Evolutionary conservation across 2,888 invertebrate genomes (phyloP).

Genomic region (Fragum sueziense): DNA sequence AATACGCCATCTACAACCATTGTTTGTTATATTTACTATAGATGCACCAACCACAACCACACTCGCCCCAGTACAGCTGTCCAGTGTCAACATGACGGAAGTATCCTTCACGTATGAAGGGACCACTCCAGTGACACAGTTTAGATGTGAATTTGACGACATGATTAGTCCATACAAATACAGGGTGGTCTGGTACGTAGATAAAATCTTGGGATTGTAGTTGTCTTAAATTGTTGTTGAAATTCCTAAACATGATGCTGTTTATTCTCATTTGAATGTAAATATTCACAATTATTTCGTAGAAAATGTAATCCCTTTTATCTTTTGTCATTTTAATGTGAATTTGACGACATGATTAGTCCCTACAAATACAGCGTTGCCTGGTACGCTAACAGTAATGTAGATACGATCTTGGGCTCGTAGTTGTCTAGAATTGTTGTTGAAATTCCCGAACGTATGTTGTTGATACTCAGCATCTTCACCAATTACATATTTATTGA

Average conservation of each 20-base stretch:
- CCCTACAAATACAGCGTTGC: not conserved
- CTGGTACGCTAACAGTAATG: no score
- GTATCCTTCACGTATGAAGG: slow-evolving; percentile 1
- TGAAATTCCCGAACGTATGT: no score
- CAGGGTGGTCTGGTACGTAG: slow-evolving; percentile 1
- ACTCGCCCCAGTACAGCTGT: not conserved
- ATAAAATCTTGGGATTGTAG: no score
- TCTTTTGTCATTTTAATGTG: slow-evolving; percentile 1
- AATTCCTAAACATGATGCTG: no score
- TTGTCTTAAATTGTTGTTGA: no score
- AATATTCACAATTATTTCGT: no score
- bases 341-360: slow-evolving; percentile 1
- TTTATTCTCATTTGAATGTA: no score
- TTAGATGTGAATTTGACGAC: not conserved
- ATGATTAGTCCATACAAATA: slow-evolving; percentile 12
- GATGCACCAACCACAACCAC: not conserved
- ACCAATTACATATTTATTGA: no score
- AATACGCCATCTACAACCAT: not conserved
- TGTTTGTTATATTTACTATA: not conserved
- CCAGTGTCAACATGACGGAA: not conserved
- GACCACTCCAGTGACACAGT: not conserved
- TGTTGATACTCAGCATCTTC: no score
- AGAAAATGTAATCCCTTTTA: no score
- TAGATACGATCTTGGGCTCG: no score
- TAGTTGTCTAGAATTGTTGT: no score